A percentile compares a stretch with the other conserved stretches of the same genome.
phyloP scores from a whole-genome alignment of 1,140 invertebrate genomes.

The Mylabris phalerata region DNA sequence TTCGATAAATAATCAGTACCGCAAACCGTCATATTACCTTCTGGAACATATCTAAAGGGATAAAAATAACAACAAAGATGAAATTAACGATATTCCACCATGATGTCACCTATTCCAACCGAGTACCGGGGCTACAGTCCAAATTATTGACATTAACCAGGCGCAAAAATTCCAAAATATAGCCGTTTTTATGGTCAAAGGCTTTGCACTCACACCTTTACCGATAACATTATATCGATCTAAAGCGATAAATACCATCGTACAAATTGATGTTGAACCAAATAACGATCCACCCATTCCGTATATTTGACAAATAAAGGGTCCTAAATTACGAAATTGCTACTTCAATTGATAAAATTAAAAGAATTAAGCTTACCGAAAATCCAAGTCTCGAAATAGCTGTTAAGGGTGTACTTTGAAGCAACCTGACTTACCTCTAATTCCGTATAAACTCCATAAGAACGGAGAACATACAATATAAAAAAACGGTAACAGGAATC shows the following conservation, averaged over 20 bases:
- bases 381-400: constrained; percentile 81
- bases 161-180: constrained; percentile 59
- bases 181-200: constrained; percentile 61
- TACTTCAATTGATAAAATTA: not conserved
- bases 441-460: too few relatives aligned
- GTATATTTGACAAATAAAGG: constrained; percentile 44
- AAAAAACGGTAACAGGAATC: too few relatives aligned
- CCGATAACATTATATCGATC: constrained; percentile 83
- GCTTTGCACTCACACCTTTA: constrained; percentile 60
- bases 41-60: constrained; percentile 60
- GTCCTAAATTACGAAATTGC: constrained; percentile 13
- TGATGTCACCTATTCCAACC: constrained; percentile 61
- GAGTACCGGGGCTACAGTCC: constrained; percentile 66
- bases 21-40: constrained; percentile 79
- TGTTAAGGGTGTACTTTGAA: constrained; percentile 46
- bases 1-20: constrained; percentile 74
- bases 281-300: constrained; percentile 71
- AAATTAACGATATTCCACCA: too few relatives aligned
- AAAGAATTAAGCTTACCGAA: constrained; percentile 25
- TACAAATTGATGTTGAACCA: constrained; percentile 74
- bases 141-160: constrained; percentile 59
- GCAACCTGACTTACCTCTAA: too few relatives aligned
- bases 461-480: too few relatives aligned
- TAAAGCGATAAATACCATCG: constrained; percentile 72
- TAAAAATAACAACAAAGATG: too few relatives aligned